These are phyloP conservation scores for Geopemphigus sp. DNA, from an alignment of 1,140 invertebrate genomes.

Conservation along the genomic window DNA sequence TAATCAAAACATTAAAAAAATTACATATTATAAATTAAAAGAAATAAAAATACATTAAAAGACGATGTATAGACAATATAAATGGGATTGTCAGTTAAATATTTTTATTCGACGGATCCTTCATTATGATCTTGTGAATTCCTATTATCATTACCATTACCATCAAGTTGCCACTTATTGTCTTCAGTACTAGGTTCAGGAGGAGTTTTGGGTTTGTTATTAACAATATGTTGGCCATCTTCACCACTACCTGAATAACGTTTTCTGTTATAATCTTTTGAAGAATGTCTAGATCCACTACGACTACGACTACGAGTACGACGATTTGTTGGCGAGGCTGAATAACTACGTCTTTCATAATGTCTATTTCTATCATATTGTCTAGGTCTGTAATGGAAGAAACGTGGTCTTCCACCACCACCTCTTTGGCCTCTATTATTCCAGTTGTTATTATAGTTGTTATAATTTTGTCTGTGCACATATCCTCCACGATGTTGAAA, in stretches of 20 bases:
- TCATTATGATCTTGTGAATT: conserved; percentile 42
- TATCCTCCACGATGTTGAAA: conserved; percentile 43
- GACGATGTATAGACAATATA: not conserved
- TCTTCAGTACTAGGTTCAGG: conserved; percentile 29
- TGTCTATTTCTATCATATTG: conserved; percentile 35
- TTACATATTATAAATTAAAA: not conserved
- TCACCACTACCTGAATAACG: conserved; percentile 39
- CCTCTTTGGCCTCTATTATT: conserved; percentile 47
- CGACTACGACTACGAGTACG: conserved; percentile 38
- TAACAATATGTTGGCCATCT: conserved; percentile 5
- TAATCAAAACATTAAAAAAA: conserved; percentile 14
- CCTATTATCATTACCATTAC: conserved; percentile 25
- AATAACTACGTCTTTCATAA: conserved; percentile 36
- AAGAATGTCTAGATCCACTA: conserved; percentile 24
- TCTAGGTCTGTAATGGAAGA: conserved; percentile 49
- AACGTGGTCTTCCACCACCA: conserved; percentile 44
- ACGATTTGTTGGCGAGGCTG: conserved; percentile 34
- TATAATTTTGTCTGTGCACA: conserved; percentile 41
- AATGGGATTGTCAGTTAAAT: not conserved
- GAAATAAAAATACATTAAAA: not conserved
- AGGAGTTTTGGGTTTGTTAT: conserved; percentile 40
- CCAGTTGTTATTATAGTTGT: conserved; percentile 48
- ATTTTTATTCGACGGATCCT: conserved; percentile 33
- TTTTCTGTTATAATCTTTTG: conserved; percentile 42
- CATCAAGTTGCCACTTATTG: conserved; percentile 35